phyloP scores from a whole-genome alignment of 1,140 invertebrate species.

The Drosophila rhopaloa region DNA sequence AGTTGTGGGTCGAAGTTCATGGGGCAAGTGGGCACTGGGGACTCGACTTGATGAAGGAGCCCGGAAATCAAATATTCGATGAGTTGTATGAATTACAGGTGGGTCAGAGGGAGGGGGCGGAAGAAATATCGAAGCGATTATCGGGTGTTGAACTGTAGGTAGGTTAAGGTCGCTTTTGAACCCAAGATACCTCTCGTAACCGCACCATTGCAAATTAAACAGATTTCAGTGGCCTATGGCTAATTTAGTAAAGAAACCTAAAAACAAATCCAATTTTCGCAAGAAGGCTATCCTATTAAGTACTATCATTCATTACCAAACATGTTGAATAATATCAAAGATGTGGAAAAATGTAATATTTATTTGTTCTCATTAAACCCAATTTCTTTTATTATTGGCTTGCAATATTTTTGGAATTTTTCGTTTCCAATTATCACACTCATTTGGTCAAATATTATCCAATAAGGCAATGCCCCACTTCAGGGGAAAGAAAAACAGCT shows the following conservation, averaged over 20 bases:
- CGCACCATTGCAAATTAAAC: not conserved
- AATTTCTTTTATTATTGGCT: no score
- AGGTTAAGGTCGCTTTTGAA: not conserved
- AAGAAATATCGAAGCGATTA: slow-evolving; percentile 23
- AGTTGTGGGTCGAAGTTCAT: slow-evolving; percentile 1
- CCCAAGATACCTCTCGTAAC: not conserved
- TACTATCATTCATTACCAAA: no score
- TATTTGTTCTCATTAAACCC: no score
- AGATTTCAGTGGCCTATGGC: not conserved
- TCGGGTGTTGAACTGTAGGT: slow-evolving; percentile 7
- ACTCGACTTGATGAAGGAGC: slow-evolving; percentile 32
- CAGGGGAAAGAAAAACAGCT: slow-evolving; percentile 6
- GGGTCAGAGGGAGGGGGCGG: not conserved
- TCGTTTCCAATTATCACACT: slow-evolving; percentile 12
- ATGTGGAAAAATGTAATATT: no score
- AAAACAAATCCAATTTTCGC: no score
- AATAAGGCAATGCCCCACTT: not conserved
- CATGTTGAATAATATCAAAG: no score
- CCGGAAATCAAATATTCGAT: slow-evolving; percentile 49
- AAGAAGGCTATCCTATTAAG: no score
- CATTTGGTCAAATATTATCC: slow-evolving; percentile 14
- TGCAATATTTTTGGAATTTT: not conserved
- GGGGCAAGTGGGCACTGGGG: slow-evolving; percentile 36
- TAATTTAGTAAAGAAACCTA: not conserved
- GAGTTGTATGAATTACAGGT: slow-evolving; percentile 32